phyloP scores from a whole-genome alignment of 2,113 vertebrate species.

The Rutilus rutilus region DNA sequence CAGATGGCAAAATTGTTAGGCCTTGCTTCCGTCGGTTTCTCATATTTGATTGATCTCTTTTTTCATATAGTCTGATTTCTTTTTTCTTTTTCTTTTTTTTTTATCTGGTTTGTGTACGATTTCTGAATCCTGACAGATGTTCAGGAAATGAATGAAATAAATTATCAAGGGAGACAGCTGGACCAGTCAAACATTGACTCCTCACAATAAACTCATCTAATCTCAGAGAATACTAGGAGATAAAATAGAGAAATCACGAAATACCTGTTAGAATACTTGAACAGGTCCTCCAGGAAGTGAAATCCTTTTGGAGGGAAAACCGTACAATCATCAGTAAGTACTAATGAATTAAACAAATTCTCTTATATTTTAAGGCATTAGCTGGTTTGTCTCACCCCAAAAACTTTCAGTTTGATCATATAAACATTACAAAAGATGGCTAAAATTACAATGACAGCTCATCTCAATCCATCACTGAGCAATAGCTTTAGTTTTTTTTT shows the following conservation, averaged over 20 bases:
- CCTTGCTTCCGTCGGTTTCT: neutral
- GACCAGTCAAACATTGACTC: conserved; percentile 14
- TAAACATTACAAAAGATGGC: no score
- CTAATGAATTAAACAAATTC: no score
- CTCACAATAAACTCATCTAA: conserved; percentile 6
- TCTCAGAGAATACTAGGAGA: neutral
- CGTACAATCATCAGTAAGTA: no score
- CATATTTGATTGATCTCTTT: conserved; percentile 2
- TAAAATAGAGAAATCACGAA: neutral
- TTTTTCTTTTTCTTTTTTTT: neutral
- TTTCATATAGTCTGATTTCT: neutral
- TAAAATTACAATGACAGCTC: no score
- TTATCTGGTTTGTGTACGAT: neutral
- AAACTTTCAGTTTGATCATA: no score
- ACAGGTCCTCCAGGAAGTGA: neutral
- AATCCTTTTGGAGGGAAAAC: neutral
- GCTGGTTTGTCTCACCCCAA: no score
- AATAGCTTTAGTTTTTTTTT: no score
- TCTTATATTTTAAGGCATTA: no score
- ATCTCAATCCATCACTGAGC: no score
- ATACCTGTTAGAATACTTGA: neutral
- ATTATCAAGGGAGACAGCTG: conserved; percentile 2
- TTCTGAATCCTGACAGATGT: neutral
- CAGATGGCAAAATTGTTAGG: neutral
- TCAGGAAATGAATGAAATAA: conserved; percentile 3